Percentiles rank a stretch among this genome's conserved stretches.
These are phyloP conservation scores for Subacronicta megacephala DNA, from an alignment of 2,888 invertebrate species.

Conservation along the genomic window DNA sequence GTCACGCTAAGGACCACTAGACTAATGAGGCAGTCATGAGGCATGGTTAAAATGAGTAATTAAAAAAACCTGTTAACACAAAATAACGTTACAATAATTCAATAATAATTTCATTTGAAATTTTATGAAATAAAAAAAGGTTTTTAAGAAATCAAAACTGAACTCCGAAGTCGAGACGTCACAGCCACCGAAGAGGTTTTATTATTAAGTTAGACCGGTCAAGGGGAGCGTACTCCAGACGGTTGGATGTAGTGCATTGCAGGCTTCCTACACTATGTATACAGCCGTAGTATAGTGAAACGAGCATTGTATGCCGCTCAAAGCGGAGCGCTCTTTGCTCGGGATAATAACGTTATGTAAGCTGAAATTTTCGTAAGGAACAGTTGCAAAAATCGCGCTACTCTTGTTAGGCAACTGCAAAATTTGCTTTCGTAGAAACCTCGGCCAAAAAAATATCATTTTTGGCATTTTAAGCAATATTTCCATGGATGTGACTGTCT, in stretches of 20 bases:
- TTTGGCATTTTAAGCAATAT: conserved; percentile 39
- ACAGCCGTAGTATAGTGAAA: conserved; percentile 58
- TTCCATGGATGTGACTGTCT: too few species aligned
- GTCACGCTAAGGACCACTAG: too few species aligned
- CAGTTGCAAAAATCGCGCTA: conserved; percentile 71
- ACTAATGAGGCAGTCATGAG: too few species aligned
- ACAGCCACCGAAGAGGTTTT: conserved; percentile 80
- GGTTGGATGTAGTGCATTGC: conserved; percentile 76
- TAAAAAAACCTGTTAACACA: too few species aligned
- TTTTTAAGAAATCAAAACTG: conserved; percentile 50
- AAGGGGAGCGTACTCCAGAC: conserved; percentile 71
- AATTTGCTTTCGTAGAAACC: conserved; percentile 40
- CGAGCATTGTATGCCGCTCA: conserved; percentile 75
- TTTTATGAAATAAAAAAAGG: conserved; percentile 19
- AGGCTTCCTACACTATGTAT: conserved; percentile 68
- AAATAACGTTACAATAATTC: too few species aligned
- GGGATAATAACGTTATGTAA: conserved; percentile 76
- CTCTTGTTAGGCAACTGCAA: conserved; percentile 59
- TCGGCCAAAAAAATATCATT: conserved; percentile 28
- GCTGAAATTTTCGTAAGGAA: conserved; percentile 73
- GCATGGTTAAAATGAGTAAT: too few species aligned
- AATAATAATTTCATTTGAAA: background rate
- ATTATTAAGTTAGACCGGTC: conserved; percentile 86
- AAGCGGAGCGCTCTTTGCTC: conserved; percentile 67
- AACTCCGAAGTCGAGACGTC: conserved; percentile 77